Conservation (phyloP, 1,140 invertebrate genomes). For the Drosophila chauvacae region DNA sequence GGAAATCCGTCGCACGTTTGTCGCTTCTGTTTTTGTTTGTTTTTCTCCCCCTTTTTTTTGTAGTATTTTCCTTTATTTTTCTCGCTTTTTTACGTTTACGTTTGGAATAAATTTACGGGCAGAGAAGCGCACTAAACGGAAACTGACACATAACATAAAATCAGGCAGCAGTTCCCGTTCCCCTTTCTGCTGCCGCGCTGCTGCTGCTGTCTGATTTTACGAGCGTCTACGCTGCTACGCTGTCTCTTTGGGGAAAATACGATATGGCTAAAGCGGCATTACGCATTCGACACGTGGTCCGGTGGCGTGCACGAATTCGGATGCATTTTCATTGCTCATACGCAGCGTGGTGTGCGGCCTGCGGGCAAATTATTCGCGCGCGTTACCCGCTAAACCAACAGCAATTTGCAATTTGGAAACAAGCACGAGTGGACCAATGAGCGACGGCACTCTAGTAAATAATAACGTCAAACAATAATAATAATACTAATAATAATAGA, state of each 20-base stretch:
- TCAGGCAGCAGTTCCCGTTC: constrained; percentile 20
- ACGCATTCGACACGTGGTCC: constrained; percentile 65
- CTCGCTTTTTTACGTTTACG: constrained; percentile 5
- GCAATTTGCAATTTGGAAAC: constrained; percentile 59
- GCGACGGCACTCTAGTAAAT: constrained; percentile 31
- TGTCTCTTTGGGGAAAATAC: constrained; percentile 19
- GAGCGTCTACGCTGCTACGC: constrained; percentile 27
- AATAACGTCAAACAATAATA: constrained; percentile 31
- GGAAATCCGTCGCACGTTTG: constrained; percentile 70
- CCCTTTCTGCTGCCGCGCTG: background rate
- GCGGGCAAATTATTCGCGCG: constrained; percentile 36
- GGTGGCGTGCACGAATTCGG: constrained; percentile 12
- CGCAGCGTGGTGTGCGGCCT: constrained; percentile 58
- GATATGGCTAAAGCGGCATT: constrained; percentile 32
- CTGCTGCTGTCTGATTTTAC: constrained; percentile 43
- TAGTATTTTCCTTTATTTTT: constrained; percentile 27
- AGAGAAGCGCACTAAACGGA: constrained; percentile 68
- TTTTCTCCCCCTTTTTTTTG: constrained; percentile 7
- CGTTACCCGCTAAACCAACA: constrained; percentile 52
- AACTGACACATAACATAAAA: constrained; percentile 68
- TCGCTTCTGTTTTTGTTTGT: constrained; percentile 43
- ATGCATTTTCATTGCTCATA: constrained; percentile 66
- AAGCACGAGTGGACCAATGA: constrained; percentile 35
- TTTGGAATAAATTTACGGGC: constrained; percentile 58
- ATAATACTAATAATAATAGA: constrained; percentile 35